These are phyloP conservation scores for Pteronotus mesoamericanus DNA, from an alignment of 2,797 vertebrate genomes.

Conservation along the genomic window DNA sequence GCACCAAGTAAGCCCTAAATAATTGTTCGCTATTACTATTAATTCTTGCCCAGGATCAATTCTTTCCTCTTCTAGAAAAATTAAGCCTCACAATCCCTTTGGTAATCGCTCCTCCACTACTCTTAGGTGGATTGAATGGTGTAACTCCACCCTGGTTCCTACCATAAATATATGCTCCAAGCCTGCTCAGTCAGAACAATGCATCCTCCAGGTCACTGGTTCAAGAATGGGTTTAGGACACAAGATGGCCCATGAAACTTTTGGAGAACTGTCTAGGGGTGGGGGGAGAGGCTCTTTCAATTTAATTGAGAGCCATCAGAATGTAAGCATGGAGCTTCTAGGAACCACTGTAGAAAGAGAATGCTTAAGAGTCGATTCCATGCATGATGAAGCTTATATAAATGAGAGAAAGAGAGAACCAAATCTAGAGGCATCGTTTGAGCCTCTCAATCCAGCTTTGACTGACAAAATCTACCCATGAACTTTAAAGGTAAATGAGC, in stretches of 20 bases:
- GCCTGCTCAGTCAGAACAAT: not conserved
- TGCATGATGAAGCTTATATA: not conserved
- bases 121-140: not conserved
- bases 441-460: not conserved
- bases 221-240: not conserved
- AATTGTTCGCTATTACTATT: not conserved
- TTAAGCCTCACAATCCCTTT: not conserved
- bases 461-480: not conserved
- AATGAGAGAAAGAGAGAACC: not conserved
- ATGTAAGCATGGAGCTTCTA: not conserved
- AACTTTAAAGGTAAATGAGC: not conserved
- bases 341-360: not conserved
- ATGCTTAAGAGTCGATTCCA: not conserved
- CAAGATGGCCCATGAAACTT: not conserved
- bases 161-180: not conserved
- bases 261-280: not conserved
- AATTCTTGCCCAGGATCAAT: not conserved
- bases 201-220: not conserved
- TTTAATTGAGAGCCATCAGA: not conserved
- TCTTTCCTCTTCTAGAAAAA: not conserved
- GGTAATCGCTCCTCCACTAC: not conserved
- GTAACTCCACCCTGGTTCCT: not conserved
- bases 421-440: not conserved
- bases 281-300: not conserved
- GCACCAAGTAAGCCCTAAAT: not conserved